Evolutionary conservation across 2,888 invertebrate genomes (phyloP).

Genomic region (Chrysodeixis includens): DNA sequence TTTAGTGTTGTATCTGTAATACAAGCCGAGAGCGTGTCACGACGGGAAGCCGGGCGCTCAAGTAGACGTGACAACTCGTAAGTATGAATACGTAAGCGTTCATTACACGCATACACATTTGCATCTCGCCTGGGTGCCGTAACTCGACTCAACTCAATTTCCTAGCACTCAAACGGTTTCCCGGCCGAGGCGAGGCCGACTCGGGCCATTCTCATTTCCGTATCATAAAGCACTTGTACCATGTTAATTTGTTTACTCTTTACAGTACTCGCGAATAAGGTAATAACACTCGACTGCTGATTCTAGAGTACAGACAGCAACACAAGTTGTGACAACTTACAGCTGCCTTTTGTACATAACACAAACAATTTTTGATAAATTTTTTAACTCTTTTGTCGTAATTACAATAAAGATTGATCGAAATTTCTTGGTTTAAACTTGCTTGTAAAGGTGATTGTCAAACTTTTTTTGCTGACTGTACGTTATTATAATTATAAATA

Average conservation of each 20-base stretch:
- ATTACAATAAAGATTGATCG: no score
- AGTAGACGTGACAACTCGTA: constrained; percentile 46
- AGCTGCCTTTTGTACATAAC: no score
- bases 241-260: constrained; percentile 52
- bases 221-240: constrained; percentile 64
- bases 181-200: constrained; percentile 51
- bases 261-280: constrained; percentile 33
- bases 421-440: no score
- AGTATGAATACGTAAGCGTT: constrained; percentile 60
- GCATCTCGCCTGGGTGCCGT: constrained; percentile 55
- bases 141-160: constrained; percentile 74
- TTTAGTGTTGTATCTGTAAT: constrained; percentile 8
- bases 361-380: no score
- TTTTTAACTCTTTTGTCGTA: no score
- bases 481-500: constrained; percentile 44
- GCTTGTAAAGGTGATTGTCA: no score
- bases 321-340: no score
- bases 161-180: constrained; percentile 73
- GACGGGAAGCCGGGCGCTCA: constrained; percentile 32
- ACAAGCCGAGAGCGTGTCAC: constrained; percentile 17
- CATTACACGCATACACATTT: constrained; percentile 64
- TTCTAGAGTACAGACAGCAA: constrained; percentile 12
- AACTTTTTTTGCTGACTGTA: background rate
- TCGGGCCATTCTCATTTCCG: constrained; percentile 71
- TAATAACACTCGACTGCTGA: constrained; percentile 46